Base-by-base conservation (phyloP, 30 jellyfish, hydroid and myxozoan species). In the Aurelia coerulea region DNA sequence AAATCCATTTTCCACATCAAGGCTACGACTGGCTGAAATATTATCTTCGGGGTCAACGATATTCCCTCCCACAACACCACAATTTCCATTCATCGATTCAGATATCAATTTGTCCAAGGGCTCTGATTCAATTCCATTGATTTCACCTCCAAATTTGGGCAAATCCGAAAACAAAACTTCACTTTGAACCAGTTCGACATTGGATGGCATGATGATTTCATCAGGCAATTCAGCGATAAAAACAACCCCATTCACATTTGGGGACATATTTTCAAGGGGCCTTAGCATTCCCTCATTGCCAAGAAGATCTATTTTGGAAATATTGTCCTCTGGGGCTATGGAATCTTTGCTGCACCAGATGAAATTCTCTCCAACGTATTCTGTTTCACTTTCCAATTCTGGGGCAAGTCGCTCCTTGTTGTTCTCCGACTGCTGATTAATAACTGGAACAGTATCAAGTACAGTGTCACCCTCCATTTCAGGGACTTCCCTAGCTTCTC, bases 281-380 rank as follows among this genome's bases (percentile, higher is more conserved):
- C 56, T 46, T 46, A 5, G 11, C 56, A 46, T 46, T 5, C 56
- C 11, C 56, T 46, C 56, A 9, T 46, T 46, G 56, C 14, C 56
- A 46, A 46, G 56, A 6, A 46, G 56, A 46, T 46, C 56, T 46
- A 8, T 6, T 5, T 13, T 46, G 56, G 56, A 8, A 60, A 60
- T 60, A 1, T 16, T 60, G 10, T 16, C 34, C 70, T 16, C 70
- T 60, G 70, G 70, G 35, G 35, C 34, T 12, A 23, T 60, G 35
- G 35, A 60, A 60, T 3, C 32, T 60, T 60, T 46, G 56, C n/a
- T 35, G 62, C 80, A 29, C 80, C 80, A 70, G 9, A 29, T 35
- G 49, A 70, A 70, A 51, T 70, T 70, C 62, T 70, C 80, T 35
- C 80, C 80, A 70, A 29, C 80, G 32, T 70, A 70, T 0, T 67